Evolutionary conservation across 2,888 invertebrate species (phyloP), one percentile per base, ranked within the genome.

Genomic region (Mycogona germanica): DNA sequence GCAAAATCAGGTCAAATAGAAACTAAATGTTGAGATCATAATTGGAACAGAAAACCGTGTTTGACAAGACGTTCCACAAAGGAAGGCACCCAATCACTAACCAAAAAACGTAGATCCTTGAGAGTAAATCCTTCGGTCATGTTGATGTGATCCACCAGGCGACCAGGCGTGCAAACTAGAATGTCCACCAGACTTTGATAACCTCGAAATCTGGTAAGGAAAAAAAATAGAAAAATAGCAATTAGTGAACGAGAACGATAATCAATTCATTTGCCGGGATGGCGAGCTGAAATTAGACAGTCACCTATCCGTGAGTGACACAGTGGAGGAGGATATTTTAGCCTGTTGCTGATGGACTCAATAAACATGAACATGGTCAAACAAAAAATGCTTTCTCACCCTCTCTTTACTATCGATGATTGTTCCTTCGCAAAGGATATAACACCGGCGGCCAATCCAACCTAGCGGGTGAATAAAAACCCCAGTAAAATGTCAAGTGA

Each of bases 381-480:
- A n/a, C 6, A 12, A 12, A 42, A 42, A 2, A 42, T 38, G n/a
- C 4, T 38, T 17, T 14, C 47, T 9, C 70, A 68, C 75, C 72
- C 55, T 71, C 70, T 28, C 51, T 49, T 55, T 12, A 61, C 58
- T 4, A 72, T 51, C 12, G 59, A 47, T 17, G 62, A 58, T 56
- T 70, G 69, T 57, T 75, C 74, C 26, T 61, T 52, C 51, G 53
- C 44, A 68, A 70, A 61, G 29, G 79, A 73, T 59, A 77, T 75
- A 57, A 81, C 75, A 60, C 87, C 82, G 62, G 83, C 53, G 62
- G 60, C 78, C 55, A 85, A 68, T 56, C 81, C 77, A 52, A 87
- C 80, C 56, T 56, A 48, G n/a, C n/a, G n/a, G n/a, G n/a, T n/a
- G n/a, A n/a, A 47, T 17, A 7, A 47, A 30, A 29, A 30, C 21